A percentile compares a stretch with the other conserved stretches of the same genome.
These are phyloP conservation scores for Orbicella faveolata DNA, from an alignment of 64 coral and sea anemone species.

Conservation along the genomic window DNA sequence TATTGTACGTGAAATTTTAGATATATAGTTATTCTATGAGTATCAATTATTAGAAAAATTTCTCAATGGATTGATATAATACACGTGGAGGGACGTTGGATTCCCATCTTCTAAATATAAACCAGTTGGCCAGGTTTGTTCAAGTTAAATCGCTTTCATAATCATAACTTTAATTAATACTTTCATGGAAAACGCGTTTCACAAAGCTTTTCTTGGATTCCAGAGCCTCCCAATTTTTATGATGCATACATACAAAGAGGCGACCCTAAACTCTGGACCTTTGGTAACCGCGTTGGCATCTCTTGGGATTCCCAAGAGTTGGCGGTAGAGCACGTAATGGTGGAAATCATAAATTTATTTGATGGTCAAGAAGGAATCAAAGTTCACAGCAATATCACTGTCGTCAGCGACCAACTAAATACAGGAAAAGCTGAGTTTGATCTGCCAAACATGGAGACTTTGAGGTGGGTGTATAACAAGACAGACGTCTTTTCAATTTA, in stretches of 20 bases:
- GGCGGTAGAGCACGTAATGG: neutral
- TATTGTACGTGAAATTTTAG: too few species aligned
- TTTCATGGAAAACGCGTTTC: neutral
- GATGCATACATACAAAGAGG: neutral
- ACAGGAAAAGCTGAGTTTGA: slow-evolving; percentile 23
- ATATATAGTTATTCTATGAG: too few species aligned
- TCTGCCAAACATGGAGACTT: neutral
- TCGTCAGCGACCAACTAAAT: neutral
- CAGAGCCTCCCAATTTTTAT: neutral
- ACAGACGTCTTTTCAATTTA: neutral
- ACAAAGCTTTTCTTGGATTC: neutral
- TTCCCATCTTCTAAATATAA: too few species aligned
- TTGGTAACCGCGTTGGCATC: neutral
- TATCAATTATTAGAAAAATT: too few species aligned
- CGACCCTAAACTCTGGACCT: neutral
- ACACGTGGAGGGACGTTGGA: too few species aligned
- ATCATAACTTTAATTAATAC: too few species aligned
- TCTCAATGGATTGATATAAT: too few species aligned
- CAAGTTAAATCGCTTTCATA: too few species aligned
- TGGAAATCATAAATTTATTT: slow-evolving; percentile 7
- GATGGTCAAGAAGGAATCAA: neutral
- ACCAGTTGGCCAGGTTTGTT: too few species aligned
- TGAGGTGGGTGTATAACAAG: neutral
- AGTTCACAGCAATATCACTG: neutral
- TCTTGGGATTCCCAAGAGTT: neutral